Conservation (phyloP, 1,140 invertebrate genomes). For the Drosophila lacertosa region DNA sequence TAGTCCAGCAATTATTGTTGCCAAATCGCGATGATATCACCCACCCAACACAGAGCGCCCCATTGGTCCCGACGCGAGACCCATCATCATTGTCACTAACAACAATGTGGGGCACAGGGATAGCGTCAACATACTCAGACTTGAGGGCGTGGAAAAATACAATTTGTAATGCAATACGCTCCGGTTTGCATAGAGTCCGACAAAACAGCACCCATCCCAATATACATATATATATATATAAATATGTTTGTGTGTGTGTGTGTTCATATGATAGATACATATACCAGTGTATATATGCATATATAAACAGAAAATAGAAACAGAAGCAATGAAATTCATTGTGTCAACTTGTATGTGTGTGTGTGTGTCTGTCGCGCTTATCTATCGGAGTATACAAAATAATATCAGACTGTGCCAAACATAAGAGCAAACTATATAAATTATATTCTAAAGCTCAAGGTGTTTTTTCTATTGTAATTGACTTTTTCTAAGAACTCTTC, state of each 20-base stretch:
- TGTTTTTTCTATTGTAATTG: conserved; percentile 14
- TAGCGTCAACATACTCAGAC: conserved; percentile 40
- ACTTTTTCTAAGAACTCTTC: too few relatives aligned
- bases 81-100: conserved; percentile 21
- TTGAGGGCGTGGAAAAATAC: conserved; percentile 68
- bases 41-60: conserved; percentile 22
- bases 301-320: conserved; percentile 49
- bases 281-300: conserved; percentile 3
- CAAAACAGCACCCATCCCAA: conserved; percentile 45
- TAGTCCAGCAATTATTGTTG: conserved; percentile 70
- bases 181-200: conserved; percentile 59
- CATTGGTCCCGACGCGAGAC: conserved; percentile 4
- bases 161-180: conserved; percentile 80
- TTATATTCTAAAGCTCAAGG: conserved; percentile 7
- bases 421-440: not conserved
- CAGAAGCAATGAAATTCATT: conserved; percentile 16
- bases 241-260: too few relatives aligned
- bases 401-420: conserved; percentile 23
- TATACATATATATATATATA: too few relatives aligned
- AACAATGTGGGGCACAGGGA: conserved; percentile 9
- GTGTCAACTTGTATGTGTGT: conserved; percentile 17
- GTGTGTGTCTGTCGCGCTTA: conserved; percentile 13
- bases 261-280: conserved; percentile 5
- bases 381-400: conserved; percentile 26
- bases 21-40: conserved; percentile 79